A percentile compares a stretch with the other conserved stretches of the same genome.
Conservation (phyloP, 2,113 vertebrate genomes). For the Malurus melanocephalus region DNA sequence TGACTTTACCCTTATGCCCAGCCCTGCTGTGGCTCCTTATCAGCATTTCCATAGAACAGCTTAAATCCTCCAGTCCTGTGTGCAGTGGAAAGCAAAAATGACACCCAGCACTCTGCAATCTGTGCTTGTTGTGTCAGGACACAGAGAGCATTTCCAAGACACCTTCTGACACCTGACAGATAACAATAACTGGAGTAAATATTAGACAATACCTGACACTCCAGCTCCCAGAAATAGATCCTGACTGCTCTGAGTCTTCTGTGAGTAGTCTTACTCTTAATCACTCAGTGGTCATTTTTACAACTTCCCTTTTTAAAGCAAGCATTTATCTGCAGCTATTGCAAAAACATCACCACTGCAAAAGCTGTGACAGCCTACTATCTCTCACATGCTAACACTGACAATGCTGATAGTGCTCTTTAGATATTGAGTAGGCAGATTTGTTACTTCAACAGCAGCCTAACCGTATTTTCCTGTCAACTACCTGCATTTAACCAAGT, state of each 20-base stretch:
- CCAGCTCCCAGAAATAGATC: not conserved
- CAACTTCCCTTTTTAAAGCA: not conserved
- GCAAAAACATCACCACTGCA: not conserved
- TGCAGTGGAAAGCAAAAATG: not conserved
- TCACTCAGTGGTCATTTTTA: not conserved
- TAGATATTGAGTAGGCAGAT: not conserved
- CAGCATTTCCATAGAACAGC: not conserved
- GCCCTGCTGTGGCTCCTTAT: not conserved
- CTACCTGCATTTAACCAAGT: not conserved
- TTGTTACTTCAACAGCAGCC: not conserved
- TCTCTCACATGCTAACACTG: not conserved
- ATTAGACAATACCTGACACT: not conserved
- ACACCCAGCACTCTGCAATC: not conserved
- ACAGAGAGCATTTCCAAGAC: not conserved
- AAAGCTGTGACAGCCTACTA: not conserved
- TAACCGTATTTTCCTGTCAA: not conserved
- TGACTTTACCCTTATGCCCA: not conserved
- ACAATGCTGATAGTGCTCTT: not conserved
- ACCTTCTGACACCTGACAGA: not conserved
- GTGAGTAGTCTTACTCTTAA: not conserved
- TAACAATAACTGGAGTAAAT: not conserved
- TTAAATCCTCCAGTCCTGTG: not conserved
- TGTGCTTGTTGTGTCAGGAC: not conserved
- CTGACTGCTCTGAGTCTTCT: accelerated
- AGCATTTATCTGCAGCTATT: not conserved